Evolutionary conservation across 2,797 vertebrate genomes (phyloP).

Genomic region (Ctenopoma kingsleyae): DNA sequence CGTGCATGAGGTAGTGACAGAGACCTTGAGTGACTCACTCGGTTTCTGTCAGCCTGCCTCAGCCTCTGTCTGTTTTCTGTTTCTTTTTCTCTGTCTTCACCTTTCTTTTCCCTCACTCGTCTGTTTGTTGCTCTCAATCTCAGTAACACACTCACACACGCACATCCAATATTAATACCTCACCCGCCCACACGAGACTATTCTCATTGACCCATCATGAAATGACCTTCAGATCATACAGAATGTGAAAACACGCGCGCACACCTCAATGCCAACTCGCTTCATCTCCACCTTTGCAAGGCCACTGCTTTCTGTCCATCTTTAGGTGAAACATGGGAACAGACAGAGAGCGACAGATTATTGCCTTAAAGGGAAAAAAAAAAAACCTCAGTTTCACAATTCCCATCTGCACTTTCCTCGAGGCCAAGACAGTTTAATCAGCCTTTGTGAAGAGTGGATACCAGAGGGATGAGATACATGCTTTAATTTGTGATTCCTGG

Average conservation of each 20-base stretch:
- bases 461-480: constrained; percentile 16
- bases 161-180: constrained; percentile 60
- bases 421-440: constrained; percentile 54
- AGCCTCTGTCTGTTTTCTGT: constrained; percentile 7
- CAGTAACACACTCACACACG: constrained; percentile 18
- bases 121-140: constrained; percentile 41
- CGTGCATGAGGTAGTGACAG: constrained; percentile 19
- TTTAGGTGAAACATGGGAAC: constrained; percentile 23
- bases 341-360: constrained; percentile 31
- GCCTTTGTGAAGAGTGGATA: constrained; percentile 23
- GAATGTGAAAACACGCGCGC: constrained; percentile 20
- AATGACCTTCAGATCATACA: constrained; percentile 70
- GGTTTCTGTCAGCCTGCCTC: constrained; percentile 40
- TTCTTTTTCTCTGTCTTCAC: constrained; percentile 3
- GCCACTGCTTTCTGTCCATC: constrained; percentile 24
- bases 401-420: constrained; percentile 29
- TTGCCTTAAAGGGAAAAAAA: constrained; percentile 28
- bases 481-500: constrained; percentile 30
- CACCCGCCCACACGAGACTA: constrained; percentile 9
- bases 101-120: constrained; percentile 26
- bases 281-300: constrained; percentile 25
- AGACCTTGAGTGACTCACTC: constrained; percentile 68
- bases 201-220: constrained; percentile 55
- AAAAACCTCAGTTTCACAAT: constrained; percentile 41
- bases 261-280: constrained; percentile 30